Base-by-base conservation (phyloP, 2,797 vertebrate genomes). In the Odontamblyopus rebecca region DNA sequence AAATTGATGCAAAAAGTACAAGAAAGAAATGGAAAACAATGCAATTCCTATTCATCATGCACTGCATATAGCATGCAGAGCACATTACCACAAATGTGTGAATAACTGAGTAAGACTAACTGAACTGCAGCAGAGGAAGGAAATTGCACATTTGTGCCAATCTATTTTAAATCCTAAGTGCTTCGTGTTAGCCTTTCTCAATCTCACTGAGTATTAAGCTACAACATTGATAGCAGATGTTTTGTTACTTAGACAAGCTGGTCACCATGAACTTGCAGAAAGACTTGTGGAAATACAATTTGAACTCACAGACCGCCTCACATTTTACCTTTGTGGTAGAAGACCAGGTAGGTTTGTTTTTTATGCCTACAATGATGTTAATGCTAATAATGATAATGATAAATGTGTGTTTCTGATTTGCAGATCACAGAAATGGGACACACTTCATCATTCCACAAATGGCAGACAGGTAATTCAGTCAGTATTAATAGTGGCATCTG, bases 391-490 rank as follows among this genome's bases (percentile, higher is more conserved):
- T 19, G 8, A 54, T 1, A 0, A 26, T 57, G 12, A 13, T 57
- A 26, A 54, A 11, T 63, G 4, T 23, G 67, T 3, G 23, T 5
- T 5, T 71, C 61, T 79, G n/a, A 77, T 53, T 89, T 71, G 48
- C 85, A 99, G 97, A 99, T 94, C 97, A 99, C 89, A 98, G 94
- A 93, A 97, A 94, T 1, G 96, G 97, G 71, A 97, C 99, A 75
- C 97, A 99, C 91, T 99, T 99, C 89, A 96, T 99, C 84, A 97
- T 99, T 89, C 98, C 97, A 85, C 97, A 99, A 82, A 98, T 98
- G 95, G 97, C 97, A 86, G 98, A 99, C 94, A 99, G 98, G 98
- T 99, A 95, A 57, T 12, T 13, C 54, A 12, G 23, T 26, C 54
- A 26, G 23, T 62, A 9, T 7, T 61, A 30, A 6, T 38, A 19